Evolutionary conservation across 2,888 invertebrate species (phyloP).

Genomic region (Patella pellucida): DNA sequence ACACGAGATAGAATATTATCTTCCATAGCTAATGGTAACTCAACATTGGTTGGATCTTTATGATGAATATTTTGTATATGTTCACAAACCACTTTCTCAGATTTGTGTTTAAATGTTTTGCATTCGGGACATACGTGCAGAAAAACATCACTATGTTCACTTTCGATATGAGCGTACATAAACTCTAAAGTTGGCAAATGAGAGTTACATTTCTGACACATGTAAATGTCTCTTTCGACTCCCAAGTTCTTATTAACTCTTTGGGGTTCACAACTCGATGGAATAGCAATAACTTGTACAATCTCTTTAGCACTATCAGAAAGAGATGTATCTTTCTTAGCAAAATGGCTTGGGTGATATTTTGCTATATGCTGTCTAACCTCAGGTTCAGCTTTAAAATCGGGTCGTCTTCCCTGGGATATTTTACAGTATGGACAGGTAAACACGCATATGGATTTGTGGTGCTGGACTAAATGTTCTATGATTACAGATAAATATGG

Average conservation of each 20-base stretch:
- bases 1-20: slow-evolving; percentile 42
- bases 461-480: slow-evolving; percentile 53
- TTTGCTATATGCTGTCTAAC: slow-evolving; percentile 55
- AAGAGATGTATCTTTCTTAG: slow-evolving; percentile 57
- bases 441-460: slow-evolving; percentile 55
- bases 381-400: slow-evolving; percentile 53
- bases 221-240: slow-evolving; percentile 59
- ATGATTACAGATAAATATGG: slow-evolving; percentile 59
- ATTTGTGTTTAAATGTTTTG: slow-evolving; percentile 52
- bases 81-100: slow-evolving; percentile 39
- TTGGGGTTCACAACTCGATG: slow-evolving; percentile 41
- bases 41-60: slow-evolving; percentile 37
- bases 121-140: slow-evolving; percentile 52
- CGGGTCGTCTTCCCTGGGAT: slow-evolving; percentile 43
- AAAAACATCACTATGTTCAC: slow-evolving; percentile 55
- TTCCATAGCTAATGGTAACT: slow-evolving; percentile 52
- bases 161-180: slow-evolving; percentile 55
- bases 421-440: slow-evolving; percentile 60
- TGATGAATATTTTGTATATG: slow-evolving; percentile 44
- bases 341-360: slow-evolving; percentile 52
- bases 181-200: slow-evolving; percentile 56
- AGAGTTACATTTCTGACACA: slow-evolving; percentile 56
- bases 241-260: slow-evolving; percentile 46
- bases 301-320: slow-evolving; percentile 57
- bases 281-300: slow-evolving; percentile 48